Conservation (phyloP, 2,888 invertebrate species). For the Cataglyphis livida region DNA sequence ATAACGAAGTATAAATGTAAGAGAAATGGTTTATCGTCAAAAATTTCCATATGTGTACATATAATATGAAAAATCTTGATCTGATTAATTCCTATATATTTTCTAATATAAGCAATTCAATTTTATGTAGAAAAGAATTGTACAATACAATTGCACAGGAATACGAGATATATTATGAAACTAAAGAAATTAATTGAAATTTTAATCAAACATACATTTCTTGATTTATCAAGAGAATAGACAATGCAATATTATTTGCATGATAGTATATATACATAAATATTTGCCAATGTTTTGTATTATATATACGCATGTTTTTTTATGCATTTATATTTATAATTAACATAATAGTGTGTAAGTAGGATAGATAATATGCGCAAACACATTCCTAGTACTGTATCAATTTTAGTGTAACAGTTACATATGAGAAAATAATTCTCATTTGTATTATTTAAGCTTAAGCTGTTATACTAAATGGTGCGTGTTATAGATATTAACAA, state of each 20-base stretch:
- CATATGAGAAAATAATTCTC: background rate
- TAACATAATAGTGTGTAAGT: conserved; percentile 20
- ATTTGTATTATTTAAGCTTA: background rate
- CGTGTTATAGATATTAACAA: background rate
- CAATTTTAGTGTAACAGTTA: background rate
- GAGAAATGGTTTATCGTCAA: conserved; percentile 56
- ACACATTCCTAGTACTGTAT: conserved; percentile 20
- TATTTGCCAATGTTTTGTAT: conserved; percentile 32
- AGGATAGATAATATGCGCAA: background rate
- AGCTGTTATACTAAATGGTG: background rate
- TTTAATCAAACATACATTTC: background rate
- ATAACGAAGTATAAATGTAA: conserved; percentile 27
- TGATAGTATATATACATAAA: background rate
- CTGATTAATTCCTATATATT: conserved; percentile 51
- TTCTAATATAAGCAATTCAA: conserved; percentile 44
- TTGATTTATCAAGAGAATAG: background rate
- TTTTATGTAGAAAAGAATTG: conserved; percentile 23
- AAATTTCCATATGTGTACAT: conserved; percentile 58
- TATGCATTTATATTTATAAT: conserved; percentile 29
- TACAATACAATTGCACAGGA: background rate
- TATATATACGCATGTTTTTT: background rate
- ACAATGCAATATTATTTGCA: background rate
- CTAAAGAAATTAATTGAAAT: background rate
- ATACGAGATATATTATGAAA: background rate
- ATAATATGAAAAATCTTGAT: conserved; percentile 55